Conservation (phyloP, 1,140 invertebrate genomes). For the Drosophila pandora region DNA sequence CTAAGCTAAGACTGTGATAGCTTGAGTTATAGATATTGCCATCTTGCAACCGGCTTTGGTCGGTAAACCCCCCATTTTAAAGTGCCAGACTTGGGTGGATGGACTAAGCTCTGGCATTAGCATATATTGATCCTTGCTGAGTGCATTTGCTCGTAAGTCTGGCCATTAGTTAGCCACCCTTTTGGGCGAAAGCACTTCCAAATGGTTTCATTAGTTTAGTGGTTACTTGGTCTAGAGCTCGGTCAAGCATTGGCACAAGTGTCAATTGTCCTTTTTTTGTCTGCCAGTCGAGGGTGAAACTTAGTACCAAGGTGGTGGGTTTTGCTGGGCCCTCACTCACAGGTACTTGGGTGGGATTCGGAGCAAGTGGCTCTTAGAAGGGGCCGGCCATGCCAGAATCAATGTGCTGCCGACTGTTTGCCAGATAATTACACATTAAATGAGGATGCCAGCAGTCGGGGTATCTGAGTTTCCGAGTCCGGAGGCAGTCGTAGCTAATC, state of each 20-base stretch:
- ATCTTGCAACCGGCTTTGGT: neutral
- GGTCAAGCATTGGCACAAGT: conserved; percentile 64
- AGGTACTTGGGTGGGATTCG: conserved; percentile 75
- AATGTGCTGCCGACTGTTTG: conserved; percentile 41
- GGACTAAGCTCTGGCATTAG: conserved; percentile 37
- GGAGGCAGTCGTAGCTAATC: conserved; percentile 51
- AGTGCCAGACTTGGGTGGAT: neutral
- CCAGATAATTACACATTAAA: conserved; percentile 60
- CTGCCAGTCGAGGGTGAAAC: conserved; percentile 46
- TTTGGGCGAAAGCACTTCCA: conserved; percentile 50
- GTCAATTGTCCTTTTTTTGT: conserved; percentile 59
- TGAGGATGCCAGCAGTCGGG: conserved; percentile 24
- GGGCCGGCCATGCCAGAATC: conserved; percentile 20
- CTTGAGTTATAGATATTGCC: neutral
- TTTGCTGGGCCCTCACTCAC: conserved; percentile 11
- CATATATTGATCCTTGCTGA: conserved; percentile 69
- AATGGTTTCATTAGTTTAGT: conserved; percentile 81
- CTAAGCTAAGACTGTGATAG: neutral
- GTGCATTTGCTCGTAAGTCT: conserved; percentile 58
- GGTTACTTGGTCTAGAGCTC: conserved; percentile 62
- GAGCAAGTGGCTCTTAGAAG: conserved; percentile 34
- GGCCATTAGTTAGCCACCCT: conserved; percentile 49
- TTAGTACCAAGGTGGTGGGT: conserved; percentile 23
- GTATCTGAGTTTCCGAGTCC: neutral
- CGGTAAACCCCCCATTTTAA: conserved; percentile 3